Base-by-base conservation (phyloP, 2,888 invertebrate genomes). In the Caenorhabditis becei region DNA sequence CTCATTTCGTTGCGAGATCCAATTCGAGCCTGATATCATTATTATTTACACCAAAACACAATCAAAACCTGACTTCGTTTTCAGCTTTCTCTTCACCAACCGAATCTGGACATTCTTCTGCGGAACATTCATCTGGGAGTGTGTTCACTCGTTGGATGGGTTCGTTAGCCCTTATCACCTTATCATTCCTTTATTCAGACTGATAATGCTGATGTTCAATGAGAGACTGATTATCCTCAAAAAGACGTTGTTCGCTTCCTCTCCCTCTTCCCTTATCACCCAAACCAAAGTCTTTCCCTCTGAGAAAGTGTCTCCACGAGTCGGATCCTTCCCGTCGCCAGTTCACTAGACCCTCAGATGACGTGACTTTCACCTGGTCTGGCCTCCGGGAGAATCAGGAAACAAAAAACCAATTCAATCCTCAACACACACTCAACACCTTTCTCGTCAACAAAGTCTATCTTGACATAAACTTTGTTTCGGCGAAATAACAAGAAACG, bases 201-300 rank as follows among this genome's bases (percentile, higher is more conserved):
- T 77, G 4, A 67, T 77, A 18, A 69, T 77, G 77, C 26, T 77
- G n/a, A 54, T 69, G 26, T 77, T 77, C 32, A 58, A 74, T 41
- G 51, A 74, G 16, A 32, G 65, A n/a, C 23, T 44, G 8, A 37
- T 26, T 0, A 23, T 66, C 20, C 18, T 47, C 18, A 47, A 2
- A 23, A 59, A 35, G 16, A 16, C 24, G 2, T 4, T 54, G 2
- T 54, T 54, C 54, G 28, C 53, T 14, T 20, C 20, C 11, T 23
- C 49, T 11, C 3, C 3, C 49, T 18, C 47, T 18, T 47, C 47
- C n/a, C 3, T 47, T 47, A 10, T 47, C 47, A 47, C 20, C 47
- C 5, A 63, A 0, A 49, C 16, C 28, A 63, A 44, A 14, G 20
- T 47, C 10, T 53, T 11, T n/a, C 7, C 18, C 2, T 47, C 47